phyloP scores from a whole-genome alignment of 2,797 vertebrate species.

The Rhincodon typus region DNA sequence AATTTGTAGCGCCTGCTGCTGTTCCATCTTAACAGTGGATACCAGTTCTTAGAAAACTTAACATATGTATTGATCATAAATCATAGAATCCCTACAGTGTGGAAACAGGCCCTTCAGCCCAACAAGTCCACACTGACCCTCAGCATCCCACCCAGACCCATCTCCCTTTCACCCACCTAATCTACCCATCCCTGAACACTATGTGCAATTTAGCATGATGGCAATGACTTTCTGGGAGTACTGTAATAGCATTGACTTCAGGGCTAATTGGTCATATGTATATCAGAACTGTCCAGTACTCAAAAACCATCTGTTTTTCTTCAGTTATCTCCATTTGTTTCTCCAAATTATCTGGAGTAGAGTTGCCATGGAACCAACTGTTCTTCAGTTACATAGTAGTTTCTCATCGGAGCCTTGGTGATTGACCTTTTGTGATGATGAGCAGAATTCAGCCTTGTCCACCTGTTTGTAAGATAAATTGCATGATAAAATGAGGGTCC shows the following conservation, averaged over 20 bases:
- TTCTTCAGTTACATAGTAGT: neutral
- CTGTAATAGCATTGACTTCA: neutral
- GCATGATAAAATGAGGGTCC: neutral
- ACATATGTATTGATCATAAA: neutral
- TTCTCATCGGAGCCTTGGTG: neutral
- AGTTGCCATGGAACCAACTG: neutral
- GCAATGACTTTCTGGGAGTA: neutral
- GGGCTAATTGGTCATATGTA: neutral
- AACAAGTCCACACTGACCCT: no score
- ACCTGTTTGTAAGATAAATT: neutral
- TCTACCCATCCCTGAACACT: no score
- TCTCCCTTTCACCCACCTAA: no score
- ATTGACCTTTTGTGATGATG: neutral
- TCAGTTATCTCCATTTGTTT: neutral
- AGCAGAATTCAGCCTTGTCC: neutral
- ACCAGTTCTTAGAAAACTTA: constrained; percentile 14
- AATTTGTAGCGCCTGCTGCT: neutral
- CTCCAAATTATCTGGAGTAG: neutral
- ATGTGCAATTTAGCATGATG: no score
- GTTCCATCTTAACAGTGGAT: neutral
- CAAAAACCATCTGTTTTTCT: neutral
- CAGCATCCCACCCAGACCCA: no score
- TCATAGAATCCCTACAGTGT: no score
- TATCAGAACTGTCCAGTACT: neutral
- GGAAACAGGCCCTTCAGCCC: no score